Evolutionary conservation across 2,888 invertebrate genomes (phyloP).

Genomic region (Scaptomyza parva): DNA sequence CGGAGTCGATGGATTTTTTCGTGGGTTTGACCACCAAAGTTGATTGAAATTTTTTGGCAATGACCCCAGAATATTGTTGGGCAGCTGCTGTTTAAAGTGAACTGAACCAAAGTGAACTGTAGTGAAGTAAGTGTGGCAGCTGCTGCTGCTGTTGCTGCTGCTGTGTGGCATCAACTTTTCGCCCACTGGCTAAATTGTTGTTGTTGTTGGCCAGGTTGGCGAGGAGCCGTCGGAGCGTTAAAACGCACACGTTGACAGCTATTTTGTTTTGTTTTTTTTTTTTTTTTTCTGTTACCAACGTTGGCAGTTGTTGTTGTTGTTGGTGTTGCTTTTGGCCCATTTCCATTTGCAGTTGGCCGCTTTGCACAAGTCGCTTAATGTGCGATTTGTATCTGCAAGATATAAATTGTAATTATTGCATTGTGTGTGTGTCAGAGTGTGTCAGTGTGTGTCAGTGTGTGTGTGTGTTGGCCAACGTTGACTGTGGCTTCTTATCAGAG

Average conservation of each 20-base stretch:
- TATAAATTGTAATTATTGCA: conserved; percentile 81
- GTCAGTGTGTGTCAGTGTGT: background rate
- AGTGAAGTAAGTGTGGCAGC: conserved; percentile 52
- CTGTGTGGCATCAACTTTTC: conserved; percentile 61
- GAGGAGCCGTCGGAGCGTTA: conserved; percentile 73
- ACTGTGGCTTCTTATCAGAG: conserved; percentile 60
- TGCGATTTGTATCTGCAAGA: conserved; percentile 76
- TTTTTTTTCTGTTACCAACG: conserved; percentile 18
- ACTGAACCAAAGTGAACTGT: conserved; percentile 3
- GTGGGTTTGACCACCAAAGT: conserved; percentile 68
- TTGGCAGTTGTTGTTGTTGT: conserved; percentile 34
- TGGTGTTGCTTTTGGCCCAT: conserved; percentile 26
- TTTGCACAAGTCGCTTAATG: conserved; percentile 65
- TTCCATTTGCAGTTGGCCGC: conserved; percentile 43
- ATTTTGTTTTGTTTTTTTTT: conserved; percentile 45
- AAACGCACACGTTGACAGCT: conserved; percentile 80
- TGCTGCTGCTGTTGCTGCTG: conserved; percentile 66
- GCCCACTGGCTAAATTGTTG: conserved; percentile 64
- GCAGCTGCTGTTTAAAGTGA: conserved; percentile 55
- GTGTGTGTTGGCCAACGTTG: conserved; percentile 17
- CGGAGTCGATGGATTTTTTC: background rate
- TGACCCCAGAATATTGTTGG: conserved; percentile 60
- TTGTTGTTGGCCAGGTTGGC: conserved; percentile 29
- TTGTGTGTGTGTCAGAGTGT: conserved; percentile 52
- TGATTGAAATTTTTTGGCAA: conserved; percentile 66